Evolutionary conservation across 2,797 vertebrate species (phyloP).

Genomic region (Phalanger gymnotis): DNA sequence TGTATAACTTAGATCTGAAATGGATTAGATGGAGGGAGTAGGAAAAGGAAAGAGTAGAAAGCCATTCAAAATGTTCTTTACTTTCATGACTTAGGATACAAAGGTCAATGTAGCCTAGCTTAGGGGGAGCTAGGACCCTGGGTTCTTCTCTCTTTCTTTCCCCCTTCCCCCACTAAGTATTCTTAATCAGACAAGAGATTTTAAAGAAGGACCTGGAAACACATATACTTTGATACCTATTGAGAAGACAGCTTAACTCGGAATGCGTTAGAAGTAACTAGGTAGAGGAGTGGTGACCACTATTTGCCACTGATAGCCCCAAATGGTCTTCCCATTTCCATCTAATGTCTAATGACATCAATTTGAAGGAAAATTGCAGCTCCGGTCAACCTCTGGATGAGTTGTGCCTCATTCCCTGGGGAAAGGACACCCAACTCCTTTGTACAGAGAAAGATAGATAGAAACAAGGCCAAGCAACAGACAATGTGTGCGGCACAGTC

Average conservation of each 20-base stretch:
- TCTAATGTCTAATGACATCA: background rate
- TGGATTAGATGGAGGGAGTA: background rate
- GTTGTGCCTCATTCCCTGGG: background rate
- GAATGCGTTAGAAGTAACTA: background rate
- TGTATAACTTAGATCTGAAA: constrained; percentile 44
- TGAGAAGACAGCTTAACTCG: background rate
- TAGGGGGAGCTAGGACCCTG: background rate
- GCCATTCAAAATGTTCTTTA: constrained; percentile 28
- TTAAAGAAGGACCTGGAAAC: background rate
- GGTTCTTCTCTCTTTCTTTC: background rate
- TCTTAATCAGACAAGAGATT: background rate
- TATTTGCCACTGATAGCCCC: background rate
- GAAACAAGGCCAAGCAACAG: background rate
- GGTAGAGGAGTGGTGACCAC: background rate
- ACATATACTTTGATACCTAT: background rate
- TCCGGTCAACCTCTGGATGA: background rate
- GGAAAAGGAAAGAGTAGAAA: background rate
- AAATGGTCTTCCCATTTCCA: background rate
- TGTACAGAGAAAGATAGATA: background rate
- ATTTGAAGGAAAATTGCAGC: background rate
- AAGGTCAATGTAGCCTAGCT: background rate
- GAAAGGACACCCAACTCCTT: background rate
- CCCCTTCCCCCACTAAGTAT: background rate
- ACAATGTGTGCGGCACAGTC: background rate
- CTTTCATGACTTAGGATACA: background rate